Percentiles rank a stretch among this genome's conserved stretches.
Conservation (phyloP, 2,113 vertebrate genomes). For the Telmatochromis brachygnathus region DNA sequence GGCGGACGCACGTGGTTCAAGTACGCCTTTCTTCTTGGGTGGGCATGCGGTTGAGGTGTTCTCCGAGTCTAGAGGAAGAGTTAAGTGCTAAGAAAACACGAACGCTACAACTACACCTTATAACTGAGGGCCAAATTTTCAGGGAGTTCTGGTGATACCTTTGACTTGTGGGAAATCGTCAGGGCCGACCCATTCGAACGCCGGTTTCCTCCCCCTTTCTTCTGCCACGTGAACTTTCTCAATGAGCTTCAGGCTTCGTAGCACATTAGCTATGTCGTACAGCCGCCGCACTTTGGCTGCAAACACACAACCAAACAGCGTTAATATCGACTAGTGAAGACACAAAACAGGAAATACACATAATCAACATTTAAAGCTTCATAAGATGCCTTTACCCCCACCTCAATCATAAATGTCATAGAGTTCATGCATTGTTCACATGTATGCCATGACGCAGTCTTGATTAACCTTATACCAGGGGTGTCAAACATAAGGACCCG, state of each 20-base stretch:
- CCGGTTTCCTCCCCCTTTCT: constrained; percentile 87
- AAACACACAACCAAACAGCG: neutral
- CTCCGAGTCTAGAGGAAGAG: constrained; percentile 26
- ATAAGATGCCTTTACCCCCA: neutral
- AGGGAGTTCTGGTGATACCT: constrained; percentile 48
- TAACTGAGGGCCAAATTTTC: neutral
- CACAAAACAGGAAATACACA: neutral
- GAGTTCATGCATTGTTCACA: neutral
- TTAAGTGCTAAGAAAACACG: neutral
- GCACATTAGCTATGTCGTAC: constrained; percentile 95
- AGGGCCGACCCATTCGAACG: constrained; percentile 93
- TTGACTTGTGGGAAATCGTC: constrained; percentile 69
- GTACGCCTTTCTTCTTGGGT: constrained; percentile 15
- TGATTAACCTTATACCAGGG: neutral
- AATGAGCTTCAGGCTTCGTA: constrained; percentile 91
- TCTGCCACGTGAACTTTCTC: constrained; percentile 93
- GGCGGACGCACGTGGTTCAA: constrained; percentile 61
- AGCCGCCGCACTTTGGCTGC: constrained; percentile 92
- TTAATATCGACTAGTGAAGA: neutral
- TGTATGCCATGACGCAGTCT: neutral
- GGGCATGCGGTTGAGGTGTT: neutral
- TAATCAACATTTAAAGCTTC: neutral
- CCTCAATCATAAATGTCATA: neutral
- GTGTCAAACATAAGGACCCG: neutral
- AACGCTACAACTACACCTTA: neutral